These are phyloP conservation scores for Melolontha melolontha DNA, from an alignment of 2,888 invertebrate species.

Conservation along the genomic window DNA sequence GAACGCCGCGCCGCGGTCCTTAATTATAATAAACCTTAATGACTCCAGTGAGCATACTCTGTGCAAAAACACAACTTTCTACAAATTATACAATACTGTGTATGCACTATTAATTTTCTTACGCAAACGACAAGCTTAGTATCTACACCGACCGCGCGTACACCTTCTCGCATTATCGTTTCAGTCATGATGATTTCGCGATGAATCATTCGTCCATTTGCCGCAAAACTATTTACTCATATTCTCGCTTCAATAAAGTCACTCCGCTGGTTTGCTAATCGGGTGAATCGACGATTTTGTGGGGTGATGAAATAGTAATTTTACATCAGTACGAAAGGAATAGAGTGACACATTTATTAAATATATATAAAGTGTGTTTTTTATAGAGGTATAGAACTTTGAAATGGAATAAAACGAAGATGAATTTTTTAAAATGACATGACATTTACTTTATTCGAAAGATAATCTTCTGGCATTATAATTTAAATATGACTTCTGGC, in stretches of 20 bases:
- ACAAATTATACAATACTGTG: slow-evolving; percentile 42
- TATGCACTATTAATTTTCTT: slow-evolving; percentile 46
- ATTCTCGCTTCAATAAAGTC: slow-evolving; percentile 33
- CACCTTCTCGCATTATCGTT: background rate
- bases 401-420: too few relatives aligned
- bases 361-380: too few relatives aligned
- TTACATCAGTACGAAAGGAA: too few relatives aligned
- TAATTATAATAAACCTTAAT: slow-evolving; percentile 36
- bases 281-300: background rate
- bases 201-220: slow-evolving; percentile 9
- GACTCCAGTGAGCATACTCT: slow-evolving; percentile 16
- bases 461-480: too few relatives aligned
- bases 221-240: slow-evolving; percentile 1
- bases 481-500: too few relatives aligned
- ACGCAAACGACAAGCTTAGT: slow-evolving; percentile 24
- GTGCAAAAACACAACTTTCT: slow-evolving; percentile 41
- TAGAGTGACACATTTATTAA: too few relatives aligned
- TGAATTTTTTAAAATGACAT: too few relatives aligned
- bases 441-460: too few relatives aligned
- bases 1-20: slow-evolving; percentile 1
- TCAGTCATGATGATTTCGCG: slow-evolving; percentile 17
- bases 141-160: background rate
- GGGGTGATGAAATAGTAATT: background rate
- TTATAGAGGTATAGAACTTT: too few relatives aligned
- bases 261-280: background rate